These are phyloP conservation scores for Centropus unirufus DNA, from an alignment of 2,113 vertebrate genomes.

Conservation along the genomic window DNA sequence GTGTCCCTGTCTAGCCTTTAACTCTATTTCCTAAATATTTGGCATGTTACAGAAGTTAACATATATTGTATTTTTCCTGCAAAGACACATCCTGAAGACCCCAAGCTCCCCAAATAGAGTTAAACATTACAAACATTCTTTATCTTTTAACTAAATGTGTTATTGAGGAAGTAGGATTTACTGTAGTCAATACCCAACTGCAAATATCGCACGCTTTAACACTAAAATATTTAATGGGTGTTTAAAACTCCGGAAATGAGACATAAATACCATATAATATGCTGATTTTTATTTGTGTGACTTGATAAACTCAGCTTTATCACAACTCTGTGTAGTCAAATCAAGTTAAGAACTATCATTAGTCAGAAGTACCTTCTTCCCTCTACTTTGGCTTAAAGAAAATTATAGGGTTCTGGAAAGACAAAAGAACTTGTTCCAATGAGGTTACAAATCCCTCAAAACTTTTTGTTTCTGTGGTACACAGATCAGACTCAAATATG, in stretches of 20 bases:
- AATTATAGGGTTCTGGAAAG: neutral
- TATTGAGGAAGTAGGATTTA: neutral
- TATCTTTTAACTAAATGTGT: neutral
- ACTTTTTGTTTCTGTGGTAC: neutral
- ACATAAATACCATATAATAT: neutral
- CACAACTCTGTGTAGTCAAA: conserved; percentile 2
- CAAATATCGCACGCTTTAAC: conserved; percentile 9
- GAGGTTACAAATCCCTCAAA: neutral
- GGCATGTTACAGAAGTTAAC: neutral
- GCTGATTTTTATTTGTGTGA: conserved; percentile 5
- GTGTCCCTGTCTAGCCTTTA: neutral
- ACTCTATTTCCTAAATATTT: neutral
- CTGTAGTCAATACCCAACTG: neutral
- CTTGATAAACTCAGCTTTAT: neutral
- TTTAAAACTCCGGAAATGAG: conserved; percentile 1
- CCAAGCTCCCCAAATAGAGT: neutral
- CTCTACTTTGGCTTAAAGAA: neutral
- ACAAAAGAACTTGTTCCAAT: neutral
- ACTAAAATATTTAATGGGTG: neutral
- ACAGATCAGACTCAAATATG: neutral
- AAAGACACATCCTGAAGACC: neutral
- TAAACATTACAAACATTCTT: neutral
- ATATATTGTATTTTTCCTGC: neutral
- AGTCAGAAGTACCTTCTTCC: conserved; percentile 36
- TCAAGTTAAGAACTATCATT: conserved; percentile 29